A percentile compares a stretch with the other conserved stretches of the same genome.
Conservation (phyloP, 2,797 vertebrate genomes). For the Phoxinus dragarum region DNA sequence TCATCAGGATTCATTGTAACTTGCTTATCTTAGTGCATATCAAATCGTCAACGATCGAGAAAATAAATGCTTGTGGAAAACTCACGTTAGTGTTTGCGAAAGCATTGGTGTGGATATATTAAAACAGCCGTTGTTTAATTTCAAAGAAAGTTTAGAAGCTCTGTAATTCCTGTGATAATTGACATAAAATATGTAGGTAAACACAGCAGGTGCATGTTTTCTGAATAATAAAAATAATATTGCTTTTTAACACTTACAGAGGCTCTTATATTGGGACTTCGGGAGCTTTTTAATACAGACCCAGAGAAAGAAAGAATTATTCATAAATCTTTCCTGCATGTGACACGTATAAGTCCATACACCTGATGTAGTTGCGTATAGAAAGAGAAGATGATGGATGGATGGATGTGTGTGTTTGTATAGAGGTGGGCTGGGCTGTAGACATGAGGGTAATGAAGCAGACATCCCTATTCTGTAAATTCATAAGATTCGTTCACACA, state of each 20-base stretch:
- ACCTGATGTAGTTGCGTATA: slow-evolving; percentile 47
- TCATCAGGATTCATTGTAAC: slow-evolving; percentile 12
- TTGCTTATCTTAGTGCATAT: slow-evolving; percentile 10
- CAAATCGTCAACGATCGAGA: slow-evolving; percentile 40
- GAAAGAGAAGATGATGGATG: slow-evolving; percentile 23
- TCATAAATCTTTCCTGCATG: slow-evolving; percentile 46
- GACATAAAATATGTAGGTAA: slow-evolving; percentile 43
- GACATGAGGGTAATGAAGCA: slow-evolving; percentile 29
- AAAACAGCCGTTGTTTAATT: slow-evolving; percentile 29
- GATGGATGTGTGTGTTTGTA: slow-evolving; percentile 19
- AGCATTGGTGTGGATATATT: slow-evolving; percentile 22
- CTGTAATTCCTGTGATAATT: slow-evolving; percentile 31
- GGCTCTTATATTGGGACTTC: background rate
- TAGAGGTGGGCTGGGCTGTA: slow-evolving; percentile 1
- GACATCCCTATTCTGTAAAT: slow-evolving; percentile 16
- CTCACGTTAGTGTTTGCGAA: slow-evolving; percentile 28
- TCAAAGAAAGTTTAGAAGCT: slow-evolving; percentile 28
- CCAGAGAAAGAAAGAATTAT: slow-evolving; percentile 7
- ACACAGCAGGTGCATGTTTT: slow-evolving; percentile 37
- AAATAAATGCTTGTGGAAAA: slow-evolving; percentile 41
- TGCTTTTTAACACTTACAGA: slow-evolving; percentile 21
- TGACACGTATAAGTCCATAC: slow-evolving; percentile 52
- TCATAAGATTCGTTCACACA: slow-evolving; percentile 11
- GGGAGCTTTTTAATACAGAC: slow-evolving; percentile 14
- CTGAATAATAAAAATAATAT: slow-evolving; percentile 7